These are phyloP conservation scores for Drosophila differens DNA, from an alignment of 2,888 invertebrate species.

Conservation along the genomic window DNA sequence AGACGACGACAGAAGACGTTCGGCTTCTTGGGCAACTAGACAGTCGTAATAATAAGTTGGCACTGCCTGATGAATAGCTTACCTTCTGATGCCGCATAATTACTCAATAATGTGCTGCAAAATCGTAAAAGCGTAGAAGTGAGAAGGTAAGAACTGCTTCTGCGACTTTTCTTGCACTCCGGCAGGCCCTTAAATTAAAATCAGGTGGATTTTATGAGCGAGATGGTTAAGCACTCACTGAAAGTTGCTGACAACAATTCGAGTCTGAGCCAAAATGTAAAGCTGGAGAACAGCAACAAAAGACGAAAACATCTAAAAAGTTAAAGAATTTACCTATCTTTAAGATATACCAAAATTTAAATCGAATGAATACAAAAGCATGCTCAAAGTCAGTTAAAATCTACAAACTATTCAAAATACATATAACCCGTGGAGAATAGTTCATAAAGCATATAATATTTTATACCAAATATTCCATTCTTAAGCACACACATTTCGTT, in stretches of 20 bases:
- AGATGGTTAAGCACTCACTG: slow-evolving; percentile 22
- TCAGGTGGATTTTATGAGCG: slow-evolving; percentile 32
- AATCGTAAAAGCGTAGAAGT: slow-evolving; percentile 54
- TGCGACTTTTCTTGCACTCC: slow-evolving; percentile 7
- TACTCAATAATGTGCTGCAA: slow-evolving; percentile 73
- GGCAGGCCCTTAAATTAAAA: slow-evolving; percentile 23
- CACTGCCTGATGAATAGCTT: slow-evolving; percentile 22
- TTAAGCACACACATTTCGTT: not conserved
- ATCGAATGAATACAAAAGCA: not conserved
- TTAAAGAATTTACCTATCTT: not conserved
- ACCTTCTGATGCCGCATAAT: slow-evolving; percentile 67
- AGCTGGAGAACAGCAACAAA: not conserved
- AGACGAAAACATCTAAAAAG: not conserved
- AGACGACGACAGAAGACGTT: not conserved
- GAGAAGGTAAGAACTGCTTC: slow-evolving; percentile 10
- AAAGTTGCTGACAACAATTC: slow-evolving; percentile 11
- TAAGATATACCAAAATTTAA: not conserved
- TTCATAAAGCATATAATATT: not conserved
- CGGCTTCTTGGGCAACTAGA: slow-evolving; percentile 25
- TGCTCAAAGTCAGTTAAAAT: not conserved
- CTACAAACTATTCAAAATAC: not conserved
- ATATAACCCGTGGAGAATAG: not conserved
- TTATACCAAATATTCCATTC: not conserved
- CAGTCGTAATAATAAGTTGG: slow-evolving; percentile 43
- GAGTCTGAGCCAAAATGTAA: not conserved